phyloP scores from a whole-genome alignment of 2,888 invertebrate genomes.

The Drosophila anomalipes region DNA sequence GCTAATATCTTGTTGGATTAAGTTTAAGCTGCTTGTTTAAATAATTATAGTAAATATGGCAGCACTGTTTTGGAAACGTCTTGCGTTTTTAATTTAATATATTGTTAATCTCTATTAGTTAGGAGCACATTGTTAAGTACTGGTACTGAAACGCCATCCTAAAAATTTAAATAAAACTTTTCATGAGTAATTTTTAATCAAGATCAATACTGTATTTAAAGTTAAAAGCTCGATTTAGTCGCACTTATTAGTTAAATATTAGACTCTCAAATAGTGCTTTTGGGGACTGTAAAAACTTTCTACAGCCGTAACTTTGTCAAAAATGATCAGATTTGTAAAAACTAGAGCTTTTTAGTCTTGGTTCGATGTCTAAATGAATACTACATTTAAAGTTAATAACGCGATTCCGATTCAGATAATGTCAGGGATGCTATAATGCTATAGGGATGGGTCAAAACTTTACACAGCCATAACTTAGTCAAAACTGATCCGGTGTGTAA shows the following conservation, averaged over 20 bases:
- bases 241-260: neutral
- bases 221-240: neutral
- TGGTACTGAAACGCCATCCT: neutral
- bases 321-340: no score
- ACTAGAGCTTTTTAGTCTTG: no score
- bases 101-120: neutral
- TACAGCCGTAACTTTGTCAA: no score
- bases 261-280: no score
- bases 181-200: neutral
- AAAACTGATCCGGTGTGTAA: neutral
- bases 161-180: neutral
- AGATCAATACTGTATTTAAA: neutral
- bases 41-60: neutral
- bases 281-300: no score
- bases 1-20: conserved; percentile 40
- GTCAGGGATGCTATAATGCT: no score
- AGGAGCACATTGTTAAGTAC: neutral
- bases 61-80: neutral
- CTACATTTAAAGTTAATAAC: neutral
- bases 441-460: fast-evolving
- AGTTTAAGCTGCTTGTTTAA: neutral
- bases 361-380: no score
- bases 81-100: neutral
- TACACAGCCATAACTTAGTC: neutral
- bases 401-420: no score